These are phyloP conservation scores for Hylomyscus alleni DNA, from an alignment of 2,797 vertebrate species.

Conservation along the genomic window DNA sequence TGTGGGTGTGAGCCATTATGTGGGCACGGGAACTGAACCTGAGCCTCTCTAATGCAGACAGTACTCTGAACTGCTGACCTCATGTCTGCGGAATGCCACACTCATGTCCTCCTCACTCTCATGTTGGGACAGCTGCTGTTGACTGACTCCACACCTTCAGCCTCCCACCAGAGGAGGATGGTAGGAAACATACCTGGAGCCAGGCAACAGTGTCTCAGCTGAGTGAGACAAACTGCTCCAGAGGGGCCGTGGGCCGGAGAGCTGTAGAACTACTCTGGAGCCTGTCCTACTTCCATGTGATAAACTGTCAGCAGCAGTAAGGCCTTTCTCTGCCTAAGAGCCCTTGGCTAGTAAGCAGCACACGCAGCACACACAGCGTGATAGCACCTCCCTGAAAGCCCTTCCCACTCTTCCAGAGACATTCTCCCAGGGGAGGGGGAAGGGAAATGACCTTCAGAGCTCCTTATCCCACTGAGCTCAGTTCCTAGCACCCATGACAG, in stretches of 20 bases:
- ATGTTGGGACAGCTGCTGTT: conserved; percentile 37
- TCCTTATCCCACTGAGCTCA: background rate
- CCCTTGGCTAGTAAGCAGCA: conserved; percentile 68
- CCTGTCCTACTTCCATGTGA: background rate
- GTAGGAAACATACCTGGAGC: background rate
- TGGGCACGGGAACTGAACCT: background rate
- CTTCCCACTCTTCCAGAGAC: conserved; percentile 70
- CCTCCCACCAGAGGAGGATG: conserved; percentile 24
- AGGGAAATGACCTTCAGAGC: background rate
- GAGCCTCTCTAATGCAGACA: background rate
- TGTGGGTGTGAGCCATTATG: background rate
- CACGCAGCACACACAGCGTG: conserved; percentile 37
- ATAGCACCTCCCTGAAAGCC: background rate
- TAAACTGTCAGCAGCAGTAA: conserved; percentile 28
- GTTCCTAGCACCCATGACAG: background rate
- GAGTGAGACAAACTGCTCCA: conserved; percentile 54
- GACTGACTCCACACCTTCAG: background rate
- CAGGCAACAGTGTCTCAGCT: conserved; percentile 7
- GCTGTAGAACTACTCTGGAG: background rate
- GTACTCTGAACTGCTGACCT: background rate
- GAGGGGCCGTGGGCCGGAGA: background rate
- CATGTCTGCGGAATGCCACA: background rate
- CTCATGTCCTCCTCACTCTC: conserved; percentile 7
- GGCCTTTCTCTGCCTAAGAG: conserved; percentile 46
- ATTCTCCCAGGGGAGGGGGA: background rate